These are phyloP conservation scores for Heteractis magnifica DNA, from an alignment of 92 coral and sea anemone species.

Conservation along the genomic window DNA sequence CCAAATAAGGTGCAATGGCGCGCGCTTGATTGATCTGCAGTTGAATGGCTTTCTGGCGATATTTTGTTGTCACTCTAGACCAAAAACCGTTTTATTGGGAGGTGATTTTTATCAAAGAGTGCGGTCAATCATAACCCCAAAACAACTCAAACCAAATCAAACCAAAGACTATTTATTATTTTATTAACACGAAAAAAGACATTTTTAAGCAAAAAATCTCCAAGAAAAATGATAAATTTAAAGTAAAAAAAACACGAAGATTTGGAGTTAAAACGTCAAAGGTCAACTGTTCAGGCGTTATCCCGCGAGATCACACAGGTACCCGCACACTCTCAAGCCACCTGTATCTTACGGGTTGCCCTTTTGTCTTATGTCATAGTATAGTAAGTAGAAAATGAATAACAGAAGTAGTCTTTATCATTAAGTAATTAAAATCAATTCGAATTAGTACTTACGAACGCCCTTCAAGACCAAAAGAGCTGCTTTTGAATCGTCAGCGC, in stretches of 20 bases:
- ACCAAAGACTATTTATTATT: neutral
- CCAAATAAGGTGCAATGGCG: conserved; percentile 47
- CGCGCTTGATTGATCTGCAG: conserved; percentile 30
- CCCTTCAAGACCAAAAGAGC: neutral
- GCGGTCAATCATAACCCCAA: neutral
- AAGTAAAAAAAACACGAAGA: neutral
- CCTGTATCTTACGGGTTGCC: conserved; percentile 10
- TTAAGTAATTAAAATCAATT: conserved; percentile 1
- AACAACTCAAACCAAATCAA: neutral
- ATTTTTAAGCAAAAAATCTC: neutral
- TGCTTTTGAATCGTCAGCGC: neutral
- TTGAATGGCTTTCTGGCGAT: conserved; percentile 13
- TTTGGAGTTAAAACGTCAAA: conserved; percentile 17
- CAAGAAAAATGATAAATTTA: neutral
- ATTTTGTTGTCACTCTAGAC: conserved; percentile 15
- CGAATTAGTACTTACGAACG: neutral
- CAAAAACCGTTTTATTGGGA: conserved; percentile 13
- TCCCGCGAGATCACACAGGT: conserved; percentile 37
- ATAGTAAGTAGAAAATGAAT: conserved; percentile 6
- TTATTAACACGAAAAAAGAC: neutral
- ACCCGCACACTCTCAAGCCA: conserved; percentile 21
- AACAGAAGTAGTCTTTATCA: neutral
- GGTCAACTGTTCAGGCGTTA: conserved; percentile 33
- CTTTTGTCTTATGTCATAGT: conserved; percentile 15
- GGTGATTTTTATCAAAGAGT: conserved; percentile 20